Conservation (phyloP, 2,888 invertebrate species). For the Homarus gammarus region DNA sequence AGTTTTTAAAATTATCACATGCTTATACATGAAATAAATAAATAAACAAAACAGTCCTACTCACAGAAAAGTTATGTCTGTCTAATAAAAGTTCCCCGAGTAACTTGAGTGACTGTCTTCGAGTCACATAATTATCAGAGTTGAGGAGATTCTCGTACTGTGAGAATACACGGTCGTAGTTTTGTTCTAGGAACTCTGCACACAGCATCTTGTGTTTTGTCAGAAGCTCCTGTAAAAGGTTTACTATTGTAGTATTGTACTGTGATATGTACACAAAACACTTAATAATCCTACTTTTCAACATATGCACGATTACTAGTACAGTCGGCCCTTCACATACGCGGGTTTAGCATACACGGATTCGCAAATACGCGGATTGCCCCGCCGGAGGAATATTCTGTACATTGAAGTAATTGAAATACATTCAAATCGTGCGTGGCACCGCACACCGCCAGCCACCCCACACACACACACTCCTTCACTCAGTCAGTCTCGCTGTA, state of each 20-base stretch:
- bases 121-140: conserved; percentile 99
- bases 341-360: too few species aligned
- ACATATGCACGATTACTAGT: too few species aligned
- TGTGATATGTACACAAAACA: not conserved
- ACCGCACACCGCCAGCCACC: too few species aligned
- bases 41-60: conserved; percentile 77
- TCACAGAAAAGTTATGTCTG: conserved; percentile 98
- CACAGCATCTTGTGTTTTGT: conserved; percentile 96
- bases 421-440: too few species aligned
- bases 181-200: conserved; percentile 98
- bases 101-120: conserved; percentile 98
- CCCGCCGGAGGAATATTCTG: too few species aligned
- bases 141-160: conserved; percentile 95
- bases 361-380: too few species aligned
- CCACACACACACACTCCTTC: too few species aligned
- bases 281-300: too few species aligned
- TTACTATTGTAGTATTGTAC: not conserved
- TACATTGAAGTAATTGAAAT: too few species aligned
- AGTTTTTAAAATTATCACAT: too few species aligned
- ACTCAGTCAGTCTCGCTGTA: too few species aligned
- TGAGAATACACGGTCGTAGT: conserved; percentile 98
- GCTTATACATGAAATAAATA: not conserved
- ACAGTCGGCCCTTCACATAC: too few species aligned
- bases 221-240: conserved; percentile 88
- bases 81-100: conserved; percentile 98